A percentile compares a stretch with the other conserved stretches of the same genome.
Conservation (phyloP, 2,888 invertebrate species). For the Crepidodera aurea region DNA sequence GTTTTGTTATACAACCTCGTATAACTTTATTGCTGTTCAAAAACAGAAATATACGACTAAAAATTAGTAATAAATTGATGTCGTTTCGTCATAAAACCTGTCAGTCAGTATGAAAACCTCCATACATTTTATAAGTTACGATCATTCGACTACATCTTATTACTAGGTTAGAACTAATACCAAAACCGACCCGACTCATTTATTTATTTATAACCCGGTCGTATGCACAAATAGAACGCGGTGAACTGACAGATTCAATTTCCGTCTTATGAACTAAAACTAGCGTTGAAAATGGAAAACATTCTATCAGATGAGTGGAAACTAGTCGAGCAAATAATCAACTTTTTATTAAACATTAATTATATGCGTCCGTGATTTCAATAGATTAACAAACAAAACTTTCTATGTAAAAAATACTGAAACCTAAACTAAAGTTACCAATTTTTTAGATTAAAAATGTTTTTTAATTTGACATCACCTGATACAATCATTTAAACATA, state of each 20-base stretch:
- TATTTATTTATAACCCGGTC: not conserved
- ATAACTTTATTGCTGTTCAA: no score
- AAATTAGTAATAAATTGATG: no score
- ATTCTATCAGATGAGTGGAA: constrained; percentile 3
- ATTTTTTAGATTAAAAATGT: no score
- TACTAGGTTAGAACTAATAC: not conserved
- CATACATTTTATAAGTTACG: not conserved
- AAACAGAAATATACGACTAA: no score
- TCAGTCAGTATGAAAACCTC: not conserved
- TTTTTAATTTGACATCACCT: no score
- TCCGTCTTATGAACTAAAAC: constrained; percentile 10
- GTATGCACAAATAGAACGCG: constrained; percentile 6
- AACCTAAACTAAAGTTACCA: no score
- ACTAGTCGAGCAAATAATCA: constrained; percentile 15
- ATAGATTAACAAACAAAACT: not conserved
- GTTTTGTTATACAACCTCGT: no score
- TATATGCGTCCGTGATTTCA: constrained; percentile 6
- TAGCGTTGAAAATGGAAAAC: constrained; percentile 16
- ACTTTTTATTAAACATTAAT: not conserved
- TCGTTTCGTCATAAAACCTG: no score
- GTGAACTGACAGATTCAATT: not conserved
- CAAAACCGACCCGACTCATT: not conserved
- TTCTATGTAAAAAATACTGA: not conserved
- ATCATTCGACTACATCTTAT: not conserved
- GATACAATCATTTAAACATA: no score